Percentiles rank a stretch among this genome's conserved stretches.
phyloP scores from a whole-genome alignment of 2,797 vertebrate genomes.

The Sebastes ruberrimus region DNA sequence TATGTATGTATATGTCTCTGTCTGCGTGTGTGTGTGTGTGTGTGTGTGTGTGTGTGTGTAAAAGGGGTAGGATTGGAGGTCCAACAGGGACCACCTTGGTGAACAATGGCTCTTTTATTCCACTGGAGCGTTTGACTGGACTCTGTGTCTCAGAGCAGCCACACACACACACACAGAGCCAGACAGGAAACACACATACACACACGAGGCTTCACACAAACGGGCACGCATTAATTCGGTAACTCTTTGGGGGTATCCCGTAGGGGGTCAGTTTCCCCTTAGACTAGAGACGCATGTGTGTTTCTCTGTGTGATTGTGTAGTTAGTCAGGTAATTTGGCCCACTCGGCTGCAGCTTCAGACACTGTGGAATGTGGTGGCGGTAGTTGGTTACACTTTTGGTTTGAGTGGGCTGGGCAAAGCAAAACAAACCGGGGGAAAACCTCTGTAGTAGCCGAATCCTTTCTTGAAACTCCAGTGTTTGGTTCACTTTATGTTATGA shows the following conservation, averaged over 20 bases:
- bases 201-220: conserved; percentile 9
- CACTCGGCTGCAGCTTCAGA: conserved; percentile 56
- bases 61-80: conserved; percentile 51
- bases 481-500: background rate
- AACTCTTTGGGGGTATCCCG: conserved; percentile 57
- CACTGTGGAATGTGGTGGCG: conserved; percentile 57
- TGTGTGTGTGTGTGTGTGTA: background rate
- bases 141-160: conserved; percentile 61
- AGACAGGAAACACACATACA: background rate
- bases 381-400: conserved; percentile 37
- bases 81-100: conserved; percentile 80
- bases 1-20: conserved; percentile 13
- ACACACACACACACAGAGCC: conserved; percentile 36
- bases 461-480: background rate
- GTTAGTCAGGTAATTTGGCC: conserved; percentile 66
- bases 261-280: conserved; percentile 57
- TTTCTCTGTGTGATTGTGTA: conserved; percentile 16
- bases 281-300: conserved; percentile 39
- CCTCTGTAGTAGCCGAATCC: background rate
- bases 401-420: conserved; percentile 40
- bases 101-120: conserved; percentile 85
- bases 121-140: conserved; percentile 66
- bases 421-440: conserved; percentile 1
- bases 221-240: conserved; percentile 43
- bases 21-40: conserved; percentile 18